Conservation (phyloP, 92 coral and sea anemone species). For the Metridium senile region DNA sequence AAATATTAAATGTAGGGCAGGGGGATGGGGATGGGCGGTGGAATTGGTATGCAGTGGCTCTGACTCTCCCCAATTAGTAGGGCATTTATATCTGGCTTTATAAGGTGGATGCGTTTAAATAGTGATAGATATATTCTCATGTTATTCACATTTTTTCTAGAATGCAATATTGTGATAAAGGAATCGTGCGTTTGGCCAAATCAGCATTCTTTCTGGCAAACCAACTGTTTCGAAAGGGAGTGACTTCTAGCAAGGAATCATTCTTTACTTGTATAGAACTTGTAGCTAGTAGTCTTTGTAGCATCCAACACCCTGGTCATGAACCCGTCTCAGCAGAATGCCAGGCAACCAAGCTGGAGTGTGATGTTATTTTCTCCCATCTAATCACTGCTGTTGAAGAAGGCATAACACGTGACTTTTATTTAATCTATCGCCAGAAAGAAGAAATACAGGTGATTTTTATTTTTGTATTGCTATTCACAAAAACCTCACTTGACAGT, state of each 20-base stretch:
- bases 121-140: too few species aligned
- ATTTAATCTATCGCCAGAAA: not conserved
- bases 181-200: not conserved
- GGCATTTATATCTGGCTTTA: too few species aligned
- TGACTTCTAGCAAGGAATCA: not conserved
- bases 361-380: constrained; percentile 5
- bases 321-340: not conserved
- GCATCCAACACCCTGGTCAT: not conserved
- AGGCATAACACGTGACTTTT: not conserved
- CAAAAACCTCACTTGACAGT: too few species aligned
- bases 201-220: not conserved
- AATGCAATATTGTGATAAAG: not conserved
- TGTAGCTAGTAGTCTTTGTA: not conserved
- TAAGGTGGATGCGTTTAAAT: too few species aligned
- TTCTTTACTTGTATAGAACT: not conserved
- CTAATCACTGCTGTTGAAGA: not conserved
- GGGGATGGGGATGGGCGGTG: too few species aligned
- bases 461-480: not conserved
- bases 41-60: too few species aligned
- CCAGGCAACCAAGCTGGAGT: not conserved
- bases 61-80: too few species aligned
- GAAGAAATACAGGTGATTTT: constrained; percentile 5
- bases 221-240: not conserved
- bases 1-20: too few species aligned
- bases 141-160: not conserved